phyloP scores from a whole-genome alignment of 2,113 vertebrate species.

The Callocephalon fimbriatum region DNA sequence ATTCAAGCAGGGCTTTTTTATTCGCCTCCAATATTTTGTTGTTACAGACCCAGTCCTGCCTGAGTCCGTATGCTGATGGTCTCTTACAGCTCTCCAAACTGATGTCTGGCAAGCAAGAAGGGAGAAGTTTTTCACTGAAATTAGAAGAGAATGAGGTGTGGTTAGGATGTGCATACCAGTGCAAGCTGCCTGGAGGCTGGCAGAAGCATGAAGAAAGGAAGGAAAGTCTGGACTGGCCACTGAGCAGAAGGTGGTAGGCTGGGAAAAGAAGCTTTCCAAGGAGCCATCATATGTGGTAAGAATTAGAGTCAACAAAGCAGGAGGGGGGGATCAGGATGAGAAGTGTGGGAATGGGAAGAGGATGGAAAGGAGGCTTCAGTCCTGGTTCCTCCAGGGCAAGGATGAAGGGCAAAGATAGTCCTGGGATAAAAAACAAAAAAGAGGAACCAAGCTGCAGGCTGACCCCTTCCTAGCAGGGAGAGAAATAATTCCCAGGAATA shows the following conservation, averaged over 20 bases:
- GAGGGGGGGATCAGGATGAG: background rate
- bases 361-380: background rate
- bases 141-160: background rate
- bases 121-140: background rate
- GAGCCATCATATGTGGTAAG: background rate
- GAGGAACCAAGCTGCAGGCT: background rate
- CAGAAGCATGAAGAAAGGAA: background rate
- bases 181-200: background rate
- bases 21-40: background rate
- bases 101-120: background rate
- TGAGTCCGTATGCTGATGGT: fast-evolving
- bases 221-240: background rate
- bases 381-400: background rate
- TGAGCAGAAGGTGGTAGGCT: fast-evolving
- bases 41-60: background rate
- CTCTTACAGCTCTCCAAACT: background rate
- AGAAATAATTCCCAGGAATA: background rate
- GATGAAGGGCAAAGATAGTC: background rate
- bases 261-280: background rate
- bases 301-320: background rate
- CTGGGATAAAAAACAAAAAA: background rate
- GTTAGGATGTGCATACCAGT: background rate
- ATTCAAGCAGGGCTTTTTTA: background rate
- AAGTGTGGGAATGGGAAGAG: background rate
- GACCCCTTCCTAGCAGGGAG: background rate